Evolutionary conservation across 1,140 invertebrate species (phyloP), one percentile per base, ranked within the genome.

Genomic region (Dryas iulia): DNA sequence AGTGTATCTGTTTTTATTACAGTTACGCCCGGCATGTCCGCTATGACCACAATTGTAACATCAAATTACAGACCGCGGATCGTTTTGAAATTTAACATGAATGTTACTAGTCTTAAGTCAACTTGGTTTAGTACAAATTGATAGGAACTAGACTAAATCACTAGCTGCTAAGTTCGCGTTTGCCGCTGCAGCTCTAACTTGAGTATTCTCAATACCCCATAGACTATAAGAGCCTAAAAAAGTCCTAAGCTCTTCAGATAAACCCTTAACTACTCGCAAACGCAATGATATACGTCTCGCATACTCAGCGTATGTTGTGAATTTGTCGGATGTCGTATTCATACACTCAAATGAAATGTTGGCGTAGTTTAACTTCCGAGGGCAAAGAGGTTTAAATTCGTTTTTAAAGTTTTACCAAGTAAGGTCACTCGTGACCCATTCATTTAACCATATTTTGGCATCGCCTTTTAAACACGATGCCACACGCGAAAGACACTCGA

Each of bases 301-400:
- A 47, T 72, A 75, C n/a, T 75, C 73, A 3, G 73, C 69, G 18
- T 75, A 75, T 4, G 63, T 67, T 1, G 31, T 0, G 21, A 59
- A 75, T 8, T 64, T 63, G 30, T 72, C 64, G 0, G 69, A 75
- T 6, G 26, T 57, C 1, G 59, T 66, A 53, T 58, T 63, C 66
- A 75, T 75, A 11, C 66, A 57, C 0, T 75, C 66, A 39, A 57
- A 70, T 12, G 72, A 31, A 14, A 72, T 70, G 28, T 56, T 57
- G 0, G 73, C 73, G 12, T 47, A 26, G 23, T 72, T 56, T 12
- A 70, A 12, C 30, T 52, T 52, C 6, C 47, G 59, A 1, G 66
- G 66, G 33, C 73, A 71, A 4, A 75, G 33, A 0, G 73, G 30
- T 23, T 53, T 64, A 31, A 75, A 75, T 47, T 72, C 73, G 3